A percentile compares a stretch with the other conserved stretches of the same genome.
These are phyloP conservation scores for Hepsetus odoe DNA, from an alignment of 2,113 vertebrate species.

Conservation along the genomic window DNA sequence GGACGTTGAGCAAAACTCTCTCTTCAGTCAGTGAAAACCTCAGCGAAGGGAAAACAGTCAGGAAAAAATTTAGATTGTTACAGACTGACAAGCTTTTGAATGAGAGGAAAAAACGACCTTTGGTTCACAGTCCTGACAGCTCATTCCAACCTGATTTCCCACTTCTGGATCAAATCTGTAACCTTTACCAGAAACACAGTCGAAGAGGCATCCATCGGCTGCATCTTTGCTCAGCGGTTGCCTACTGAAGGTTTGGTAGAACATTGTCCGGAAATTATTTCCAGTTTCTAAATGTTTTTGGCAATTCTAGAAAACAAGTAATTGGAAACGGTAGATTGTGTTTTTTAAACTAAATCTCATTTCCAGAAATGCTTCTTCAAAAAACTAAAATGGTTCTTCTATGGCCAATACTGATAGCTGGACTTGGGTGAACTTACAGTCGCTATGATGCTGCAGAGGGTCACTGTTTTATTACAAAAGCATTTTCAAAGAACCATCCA, in stretches of 20 bases:
- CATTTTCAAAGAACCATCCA: no score
- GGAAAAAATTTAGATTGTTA: not conserved
- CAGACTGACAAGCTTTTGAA: not conserved
- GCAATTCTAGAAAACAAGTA: no score
- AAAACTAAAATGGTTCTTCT: no score
- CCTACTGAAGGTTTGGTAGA: not conserved
- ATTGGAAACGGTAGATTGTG: no score
- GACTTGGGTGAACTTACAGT: no score
- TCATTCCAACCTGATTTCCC: not conserved
- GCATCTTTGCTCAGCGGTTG: not conserved
- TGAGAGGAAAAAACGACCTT: not conserved
- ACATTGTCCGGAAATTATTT: not conserved
- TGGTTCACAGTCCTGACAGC: not conserved
- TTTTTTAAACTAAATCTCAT: no score
- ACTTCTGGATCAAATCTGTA: not conserved
- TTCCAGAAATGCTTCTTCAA: no score
- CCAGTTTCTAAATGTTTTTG: no score
- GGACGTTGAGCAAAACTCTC: not conserved
- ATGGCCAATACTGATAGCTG: no score
- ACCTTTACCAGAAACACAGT: not conserved
- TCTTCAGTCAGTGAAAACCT: not conserved
- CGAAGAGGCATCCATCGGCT: not conserved
- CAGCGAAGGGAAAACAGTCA: not conserved
- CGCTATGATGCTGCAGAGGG: no score
- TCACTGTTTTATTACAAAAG: no score